Base-by-base conservation (phyloP, 2,113 vertebrate genomes). In the Etheostoma spectabile region DNA sequence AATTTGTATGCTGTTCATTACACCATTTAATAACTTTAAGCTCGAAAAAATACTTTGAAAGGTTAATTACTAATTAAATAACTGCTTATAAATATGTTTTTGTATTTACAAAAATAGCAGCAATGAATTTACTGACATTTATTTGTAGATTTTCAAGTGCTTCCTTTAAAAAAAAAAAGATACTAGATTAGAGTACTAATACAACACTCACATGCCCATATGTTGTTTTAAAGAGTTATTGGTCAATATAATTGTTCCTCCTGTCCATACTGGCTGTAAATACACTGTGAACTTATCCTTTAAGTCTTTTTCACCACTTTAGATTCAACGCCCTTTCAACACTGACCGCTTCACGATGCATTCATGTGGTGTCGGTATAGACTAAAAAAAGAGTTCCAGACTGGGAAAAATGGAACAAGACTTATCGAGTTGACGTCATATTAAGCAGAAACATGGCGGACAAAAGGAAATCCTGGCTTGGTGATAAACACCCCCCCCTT, bases 71-170 rank as follows among this genome's bases (percentile, higher is more conserved):
- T 10, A 14, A 57, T 38, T 38, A 24, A 35, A 63, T 8, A 30
- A 15, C 7, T 0, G 5, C 45, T 35, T 21, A 30, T 49, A 48
- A 10, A 66, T 55, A 42, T 30, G 22, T 56, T 55, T 53, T 27
- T 55, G 33, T 27, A 75, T 45, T 65, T 42, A 45, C 33, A 18
- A 56, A 55, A 74, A 74, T 21, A 51, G 55, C 69, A 59, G 70
- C 24, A 16, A 48, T 46, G 11, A 22, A 56, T 24, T 56, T 4
- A 22, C 22, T 56, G 22, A 53, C 52, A n/a, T 38, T 38, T 38
- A 38, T 38, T 38, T 38, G 35, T 38, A 38, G 7, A 38, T 38
- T 38, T 38, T 38, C 35, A 38, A 38, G 35, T 38, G 35, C 35
- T 8, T 38, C 35, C 35, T 38, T 38, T 38, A 38, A 38, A 38